Evolutionary conservation across 1,140 invertebrate species (phyloP).

Genomic region (Saccostrea cuccullata): DNA sequence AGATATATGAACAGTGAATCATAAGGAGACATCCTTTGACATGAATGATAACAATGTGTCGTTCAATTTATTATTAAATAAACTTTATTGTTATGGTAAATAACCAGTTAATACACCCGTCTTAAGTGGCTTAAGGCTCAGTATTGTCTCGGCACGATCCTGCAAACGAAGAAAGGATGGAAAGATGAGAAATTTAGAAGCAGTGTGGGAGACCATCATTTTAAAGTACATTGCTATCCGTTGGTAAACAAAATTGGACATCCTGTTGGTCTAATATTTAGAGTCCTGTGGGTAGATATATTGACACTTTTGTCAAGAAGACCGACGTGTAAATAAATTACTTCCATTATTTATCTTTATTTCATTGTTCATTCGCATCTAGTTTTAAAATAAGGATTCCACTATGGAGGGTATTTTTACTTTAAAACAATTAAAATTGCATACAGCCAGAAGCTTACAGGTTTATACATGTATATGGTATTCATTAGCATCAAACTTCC

Average conservation of each 20-base stretch:
- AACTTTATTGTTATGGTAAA: constrained; percentile 6
- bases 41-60: no score
- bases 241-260: not conserved
- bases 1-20: no score
- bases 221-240: not conserved
- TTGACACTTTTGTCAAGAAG: not conserved
- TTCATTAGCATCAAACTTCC: no score
- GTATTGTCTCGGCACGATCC: not conserved
- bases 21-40: no score
- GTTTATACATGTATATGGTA: no score
- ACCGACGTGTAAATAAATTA: not conserved
- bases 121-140: not conserved
- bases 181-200: not conserved
- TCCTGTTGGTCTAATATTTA: not conserved
- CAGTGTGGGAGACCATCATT: not conserved
- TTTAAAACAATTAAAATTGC: no score
- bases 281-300: not conserved
- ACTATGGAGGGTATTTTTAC: no score
- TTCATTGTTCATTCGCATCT: not conserved
- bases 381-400: no score
- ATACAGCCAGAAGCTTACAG: no score
- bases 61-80: not conserved
- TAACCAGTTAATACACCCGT: not conserved
- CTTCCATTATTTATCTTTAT: not conserved
- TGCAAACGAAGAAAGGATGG: not conserved